A percentile compares a stretch with the other conserved stretches of the same genome.
Evolutionary conservation across 2,113 vertebrate species (phyloP).

Genomic region (Emberiza fucata): DNA sequence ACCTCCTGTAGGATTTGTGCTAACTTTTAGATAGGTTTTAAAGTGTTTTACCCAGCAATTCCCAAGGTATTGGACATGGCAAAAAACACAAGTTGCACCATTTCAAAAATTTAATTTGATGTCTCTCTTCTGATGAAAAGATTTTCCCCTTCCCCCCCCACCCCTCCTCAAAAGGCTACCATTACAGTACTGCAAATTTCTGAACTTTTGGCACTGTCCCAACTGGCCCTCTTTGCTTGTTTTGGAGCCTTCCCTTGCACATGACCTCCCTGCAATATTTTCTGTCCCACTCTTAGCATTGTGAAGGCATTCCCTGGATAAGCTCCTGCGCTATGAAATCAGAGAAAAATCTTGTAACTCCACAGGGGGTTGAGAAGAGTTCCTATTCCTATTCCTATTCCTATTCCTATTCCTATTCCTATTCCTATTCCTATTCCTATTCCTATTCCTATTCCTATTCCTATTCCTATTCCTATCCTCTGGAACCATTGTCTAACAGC

Average conservation of each 20-base stretch:
- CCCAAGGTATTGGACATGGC: background rate
- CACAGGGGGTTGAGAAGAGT: background rate
- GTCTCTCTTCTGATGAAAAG: background rate
- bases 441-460: background rate
- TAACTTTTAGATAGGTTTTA: background rate
- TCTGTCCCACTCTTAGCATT: background rate
- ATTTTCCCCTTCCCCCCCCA: rapidly evolving
- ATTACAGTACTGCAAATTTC: background rate
- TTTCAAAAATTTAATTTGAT: background rate
- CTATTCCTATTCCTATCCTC: background rate
- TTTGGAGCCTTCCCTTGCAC: background rate
- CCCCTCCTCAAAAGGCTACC: background rate
- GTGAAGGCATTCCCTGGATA: background rate
- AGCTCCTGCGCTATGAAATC: background rate
- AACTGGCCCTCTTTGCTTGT: background rate
- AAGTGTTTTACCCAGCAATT: background rate
- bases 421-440: background rate
- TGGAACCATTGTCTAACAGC: background rate
- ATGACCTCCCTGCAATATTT: background rate
- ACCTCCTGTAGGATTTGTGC: background rate
- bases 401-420: background rate
- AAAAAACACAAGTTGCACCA: background rate
- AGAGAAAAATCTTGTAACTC: background rate
- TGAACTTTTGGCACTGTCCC: background rate
- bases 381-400: background rate